Conservation (phyloP, 2,113 vertebrate species). For the Corydoras maculifer region DNA sequence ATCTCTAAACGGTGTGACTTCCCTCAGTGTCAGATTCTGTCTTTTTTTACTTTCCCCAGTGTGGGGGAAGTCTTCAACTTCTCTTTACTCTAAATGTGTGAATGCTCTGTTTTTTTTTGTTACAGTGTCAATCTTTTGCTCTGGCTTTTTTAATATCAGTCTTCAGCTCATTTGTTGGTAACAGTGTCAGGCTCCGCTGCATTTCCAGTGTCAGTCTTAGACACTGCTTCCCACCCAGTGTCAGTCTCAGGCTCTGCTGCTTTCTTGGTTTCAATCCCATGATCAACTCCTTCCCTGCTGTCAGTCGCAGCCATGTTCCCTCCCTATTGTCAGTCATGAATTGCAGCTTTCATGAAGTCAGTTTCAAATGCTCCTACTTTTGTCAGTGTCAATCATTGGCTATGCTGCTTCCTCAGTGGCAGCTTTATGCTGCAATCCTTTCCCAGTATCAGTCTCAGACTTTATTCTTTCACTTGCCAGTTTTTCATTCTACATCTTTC, state of each 20-base stretch:
- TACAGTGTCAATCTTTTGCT: background rate
- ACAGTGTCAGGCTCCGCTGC: background rate
- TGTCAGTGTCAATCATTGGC: background rate
- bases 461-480: background rate
- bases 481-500: too few relatives aligned
- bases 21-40: background rate
- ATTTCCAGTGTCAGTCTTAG: background rate
- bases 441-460: background rate
- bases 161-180: background rate
- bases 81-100: too few relatives aligned
- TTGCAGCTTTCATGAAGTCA: too few relatives aligned
- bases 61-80: too few relatives aligned
- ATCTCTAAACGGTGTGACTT: too few relatives aligned
- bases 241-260: background rate
- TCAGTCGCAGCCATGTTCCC: too few relatives aligned
- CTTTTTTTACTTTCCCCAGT: background rate
- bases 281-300: too few relatives aligned
- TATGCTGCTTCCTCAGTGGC: background rate
- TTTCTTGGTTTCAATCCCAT: too few relatives aligned
- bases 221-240: background rate
- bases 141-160: background rate
- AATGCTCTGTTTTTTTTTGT: too few relatives aligned
- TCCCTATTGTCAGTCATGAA: too few relatives aligned
- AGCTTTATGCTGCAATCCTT: background rate
- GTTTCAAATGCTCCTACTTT: background rate